Conservation (phyloP, 2,797 vertebrate species). For the Gila robusta region DNA sequence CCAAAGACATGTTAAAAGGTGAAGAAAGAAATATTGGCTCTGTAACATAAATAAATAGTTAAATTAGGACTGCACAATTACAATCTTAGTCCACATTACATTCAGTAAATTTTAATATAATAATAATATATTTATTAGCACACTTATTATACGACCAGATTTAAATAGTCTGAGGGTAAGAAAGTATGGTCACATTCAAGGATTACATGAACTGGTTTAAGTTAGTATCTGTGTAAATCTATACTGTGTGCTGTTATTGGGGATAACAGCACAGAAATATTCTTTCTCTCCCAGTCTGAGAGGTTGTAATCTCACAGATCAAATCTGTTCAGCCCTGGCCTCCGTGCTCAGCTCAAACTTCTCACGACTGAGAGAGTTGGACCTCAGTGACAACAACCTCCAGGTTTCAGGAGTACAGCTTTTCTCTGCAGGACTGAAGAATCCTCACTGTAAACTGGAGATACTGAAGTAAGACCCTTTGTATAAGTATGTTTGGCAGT, state of each 20-base stretch:
- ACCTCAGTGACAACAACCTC: constrained; percentile 2
- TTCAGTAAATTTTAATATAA: no score
- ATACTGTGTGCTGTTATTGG: not conserved
- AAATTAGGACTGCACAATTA: no score
- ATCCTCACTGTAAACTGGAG: constrained; percentile 5
- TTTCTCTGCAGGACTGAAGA: not conserved
- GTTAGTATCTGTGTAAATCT: not conserved
- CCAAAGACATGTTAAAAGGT: no score
- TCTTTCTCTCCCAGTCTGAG: not conserved
- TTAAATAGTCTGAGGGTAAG: not conserved
- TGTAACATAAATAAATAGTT: no score
- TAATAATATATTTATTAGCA: no score
- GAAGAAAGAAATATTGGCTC: no score
- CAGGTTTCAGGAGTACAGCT: not conserved
- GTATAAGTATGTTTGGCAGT: not conserved
- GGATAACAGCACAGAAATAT: not conserved
- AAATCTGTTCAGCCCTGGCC: constrained; percentile 24
- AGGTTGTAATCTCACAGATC: constrained; percentile 18
- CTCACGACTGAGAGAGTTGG: not conserved
- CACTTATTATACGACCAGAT: not conserved
- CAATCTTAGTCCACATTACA: no score
- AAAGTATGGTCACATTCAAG: not conserved
- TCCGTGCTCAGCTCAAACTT: not conserved
- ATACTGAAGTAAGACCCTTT: not conserved
- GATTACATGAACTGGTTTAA: not conserved